phyloP scores from a whole-genome alignment of 1,140 invertebrate genomes.

The Leptopilina boulardi region DNA sequence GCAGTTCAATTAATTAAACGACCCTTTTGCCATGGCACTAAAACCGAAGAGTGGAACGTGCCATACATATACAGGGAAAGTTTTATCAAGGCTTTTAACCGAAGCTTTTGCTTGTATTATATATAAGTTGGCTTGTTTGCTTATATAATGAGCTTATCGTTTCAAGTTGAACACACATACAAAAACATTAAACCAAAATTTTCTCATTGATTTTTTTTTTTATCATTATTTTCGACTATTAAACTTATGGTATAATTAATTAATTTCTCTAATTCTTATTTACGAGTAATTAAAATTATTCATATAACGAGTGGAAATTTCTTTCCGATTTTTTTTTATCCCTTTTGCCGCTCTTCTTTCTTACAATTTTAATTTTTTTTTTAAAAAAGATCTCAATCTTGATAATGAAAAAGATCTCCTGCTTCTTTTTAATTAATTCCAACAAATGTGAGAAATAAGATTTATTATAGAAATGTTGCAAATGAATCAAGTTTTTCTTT shows the following conservation, averaged over 20 bases:
- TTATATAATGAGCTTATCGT: slow-evolving; percentile 27
- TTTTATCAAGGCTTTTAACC: slow-evolving; percentile 6
- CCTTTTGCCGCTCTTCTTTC: not conserved
- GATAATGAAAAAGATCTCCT: not conserved
- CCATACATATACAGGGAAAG: slow-evolving; percentile 1
- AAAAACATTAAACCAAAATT: not conserved
- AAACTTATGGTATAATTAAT: no score
- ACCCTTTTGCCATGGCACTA: not conserved
- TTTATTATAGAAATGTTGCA: not conserved
- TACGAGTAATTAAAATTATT: no score
- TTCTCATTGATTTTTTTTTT: no score
- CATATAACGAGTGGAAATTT: not conserved
- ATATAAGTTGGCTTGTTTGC: slow-evolving; percentile 18
- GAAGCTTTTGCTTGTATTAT: not conserved
- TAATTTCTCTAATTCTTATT: no score
- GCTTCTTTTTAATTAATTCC: not conserved
- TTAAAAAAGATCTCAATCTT: not conserved
- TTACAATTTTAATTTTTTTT: not conserved
- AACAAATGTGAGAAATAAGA: slow-evolving; percentile 10
- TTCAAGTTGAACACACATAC: not conserved
- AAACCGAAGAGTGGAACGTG: slow-evolving; percentile 8
- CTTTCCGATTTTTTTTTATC: not conserved
- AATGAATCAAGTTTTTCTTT: not conserved
- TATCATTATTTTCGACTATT: no score
- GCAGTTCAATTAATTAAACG: slow-evolving; percentile 24